A percentile compares a stretch with the other conserved stretches of the same genome.
These are phyloP conservation scores for Netta rufina DNA, from an alignment of 2,797 vertebrate species.

Conservation along the genomic window DNA sequence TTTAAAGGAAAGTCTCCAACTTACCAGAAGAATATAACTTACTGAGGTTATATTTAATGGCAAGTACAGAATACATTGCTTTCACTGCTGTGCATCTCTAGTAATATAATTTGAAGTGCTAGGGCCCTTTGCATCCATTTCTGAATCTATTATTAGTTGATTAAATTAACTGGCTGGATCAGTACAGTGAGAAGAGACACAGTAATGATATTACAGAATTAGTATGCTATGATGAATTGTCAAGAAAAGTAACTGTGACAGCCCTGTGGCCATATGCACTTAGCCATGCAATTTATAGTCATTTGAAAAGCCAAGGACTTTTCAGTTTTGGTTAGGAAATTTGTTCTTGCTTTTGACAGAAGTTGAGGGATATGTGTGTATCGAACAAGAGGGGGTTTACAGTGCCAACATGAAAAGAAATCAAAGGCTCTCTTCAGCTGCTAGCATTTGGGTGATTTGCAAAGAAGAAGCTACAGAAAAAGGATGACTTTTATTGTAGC, in stretches of 20 bases:
- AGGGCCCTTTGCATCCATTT: conserved; percentile 83
- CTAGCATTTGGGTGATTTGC: conserved; percentile 73
- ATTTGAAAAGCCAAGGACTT: conserved; percentile 91
- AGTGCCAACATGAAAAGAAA: conserved; percentile 70
- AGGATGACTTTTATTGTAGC: conserved; percentile 68
- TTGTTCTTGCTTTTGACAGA: conserved; percentile 81
- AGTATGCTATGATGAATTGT: conserved; percentile 98
- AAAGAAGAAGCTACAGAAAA: conserved; percentile 61
- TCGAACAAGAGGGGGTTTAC: conserved; percentile 44
- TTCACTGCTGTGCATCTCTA: conserved; percentile 71
- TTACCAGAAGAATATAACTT: conserved; percentile 35
- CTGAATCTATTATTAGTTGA: conserved; percentile 95
- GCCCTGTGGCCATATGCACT: conserved; percentile 92
- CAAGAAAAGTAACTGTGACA: conserved; percentile 95
- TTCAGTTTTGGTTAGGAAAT: conserved; percentile 87
- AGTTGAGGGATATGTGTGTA: conserved; percentile 73
- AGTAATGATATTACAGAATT: conserved; percentile 99
- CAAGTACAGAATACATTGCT: conserved; percentile 66
- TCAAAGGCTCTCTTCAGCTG: conserved; percentile 69
- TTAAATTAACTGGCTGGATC: conserved; percentile 95
- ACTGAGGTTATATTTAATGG: conserved; percentile 62
- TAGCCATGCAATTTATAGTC: conserved; percentile 86
- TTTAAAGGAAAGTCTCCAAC: conserved; percentile 1
- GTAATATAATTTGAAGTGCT: conserved; percentile 83
- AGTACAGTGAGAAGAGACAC: conserved; percentile 92